Conservation (phyloP, 2,113 vertebrate species). For the cattle (Bos taurus) region DNA sequence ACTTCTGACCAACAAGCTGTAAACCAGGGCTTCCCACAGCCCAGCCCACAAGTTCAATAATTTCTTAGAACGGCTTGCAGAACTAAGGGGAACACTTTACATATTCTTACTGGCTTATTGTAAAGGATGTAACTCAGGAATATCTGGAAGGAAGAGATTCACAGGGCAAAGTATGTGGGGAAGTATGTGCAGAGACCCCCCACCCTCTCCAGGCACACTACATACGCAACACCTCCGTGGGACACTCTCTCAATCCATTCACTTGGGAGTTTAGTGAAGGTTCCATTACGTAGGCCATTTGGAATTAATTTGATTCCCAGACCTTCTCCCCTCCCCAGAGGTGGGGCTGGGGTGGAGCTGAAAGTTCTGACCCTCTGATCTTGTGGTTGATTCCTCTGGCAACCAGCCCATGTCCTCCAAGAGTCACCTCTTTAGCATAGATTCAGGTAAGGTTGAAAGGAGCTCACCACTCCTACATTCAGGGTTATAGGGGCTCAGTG, state of each 20-base stretch:
- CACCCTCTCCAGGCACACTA: not conserved
- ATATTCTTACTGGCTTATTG: not conserved
- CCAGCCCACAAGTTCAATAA: not conserved
- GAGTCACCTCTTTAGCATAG: not conserved
- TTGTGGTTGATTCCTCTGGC: not conserved
- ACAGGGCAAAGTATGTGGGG: not conserved
- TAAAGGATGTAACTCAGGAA: not conserved
- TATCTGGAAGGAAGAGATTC: not conserved
- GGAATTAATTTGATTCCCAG: not conserved
- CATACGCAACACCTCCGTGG: rapidly evolving
- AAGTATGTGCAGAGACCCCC: not conserved
- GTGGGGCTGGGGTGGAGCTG: not conserved
- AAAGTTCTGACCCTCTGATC: not conserved
- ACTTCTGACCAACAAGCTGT: not conserved
- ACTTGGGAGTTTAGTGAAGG: not conserved
- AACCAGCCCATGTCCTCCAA: not conserved
- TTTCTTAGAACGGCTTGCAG: not conserved
- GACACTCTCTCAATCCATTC: not conserved
- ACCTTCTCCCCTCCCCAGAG: not conserved
- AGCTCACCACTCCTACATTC: not conserved
- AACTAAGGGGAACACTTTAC: not conserved
- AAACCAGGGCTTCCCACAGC: not conserved
- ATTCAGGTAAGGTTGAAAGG: not conserved
- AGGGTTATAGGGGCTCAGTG: not conserved
- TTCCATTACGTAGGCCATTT: not conserved